phyloP scores from a whole-genome alignment of 2,797 vertebrate species.

The Microctenopoma lineatum region DNA sequence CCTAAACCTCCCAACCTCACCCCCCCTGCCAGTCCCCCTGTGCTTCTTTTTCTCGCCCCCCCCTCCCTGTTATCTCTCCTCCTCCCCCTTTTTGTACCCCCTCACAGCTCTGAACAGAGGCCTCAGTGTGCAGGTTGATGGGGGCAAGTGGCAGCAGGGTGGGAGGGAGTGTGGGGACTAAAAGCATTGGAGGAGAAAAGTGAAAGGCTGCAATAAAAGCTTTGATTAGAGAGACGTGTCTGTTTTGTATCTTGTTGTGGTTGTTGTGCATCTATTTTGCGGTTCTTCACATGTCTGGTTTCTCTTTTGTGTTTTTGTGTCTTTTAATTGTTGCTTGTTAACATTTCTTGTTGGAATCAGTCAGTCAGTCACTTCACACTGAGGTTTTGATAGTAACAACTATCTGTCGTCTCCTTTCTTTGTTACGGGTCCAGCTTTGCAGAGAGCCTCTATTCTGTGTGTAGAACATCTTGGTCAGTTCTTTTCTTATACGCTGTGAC shows the following conservation, averaged over 20 bases:
- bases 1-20: not conserved
- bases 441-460: not conserved
- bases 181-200: constrained; percentile 40
- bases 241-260: not conserved
- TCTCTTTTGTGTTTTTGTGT: no score
- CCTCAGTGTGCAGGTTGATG: constrained; percentile 63
- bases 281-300: not conserved
- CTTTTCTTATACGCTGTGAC: no score
- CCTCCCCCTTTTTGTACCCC: constrained; percentile 14
- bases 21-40: constrained; percentile 16
- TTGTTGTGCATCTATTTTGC: not conserved
- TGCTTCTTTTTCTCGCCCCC: constrained; percentile 4
- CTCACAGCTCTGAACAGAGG: constrained; percentile 71
- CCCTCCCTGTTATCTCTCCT: constrained; percentile 2
- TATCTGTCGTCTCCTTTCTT: no score
- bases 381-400: no score
- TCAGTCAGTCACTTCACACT: no score
- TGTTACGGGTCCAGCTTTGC: no score
- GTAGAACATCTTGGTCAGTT: constrained; percentile 37
- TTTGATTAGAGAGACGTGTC: constrained; percentile 18
- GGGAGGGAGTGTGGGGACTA: constrained; percentile 31
- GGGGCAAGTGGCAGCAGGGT: constrained; percentile 42
- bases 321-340: no score
- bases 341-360: no score
- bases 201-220: constrained; percentile 51